phyloP scores from a whole-genome alignment of 2,113 vertebrate genomes.

The Phyllostomus hastatus region DNA sequence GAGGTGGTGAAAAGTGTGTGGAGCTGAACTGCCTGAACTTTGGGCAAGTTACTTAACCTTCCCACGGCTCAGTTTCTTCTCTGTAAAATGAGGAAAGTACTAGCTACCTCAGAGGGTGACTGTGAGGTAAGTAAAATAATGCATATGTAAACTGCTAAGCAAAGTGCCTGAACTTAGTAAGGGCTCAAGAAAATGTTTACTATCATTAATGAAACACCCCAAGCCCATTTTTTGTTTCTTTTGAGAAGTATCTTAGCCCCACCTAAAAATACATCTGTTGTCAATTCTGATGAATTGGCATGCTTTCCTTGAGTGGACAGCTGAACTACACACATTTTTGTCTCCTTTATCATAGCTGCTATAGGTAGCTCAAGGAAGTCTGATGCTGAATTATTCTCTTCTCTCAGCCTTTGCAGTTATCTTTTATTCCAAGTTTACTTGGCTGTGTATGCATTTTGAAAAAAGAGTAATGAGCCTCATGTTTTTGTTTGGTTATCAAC shows the following conservation, averaged over 20 bases:
- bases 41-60: not conserved
- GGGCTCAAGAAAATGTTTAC: not conserved
- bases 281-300: not conserved
- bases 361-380: not conserved
- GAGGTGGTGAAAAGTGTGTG: not conserved
- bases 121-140: not conserved
- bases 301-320: not conserved
- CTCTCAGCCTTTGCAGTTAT: not conserved
- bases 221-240: not conserved
- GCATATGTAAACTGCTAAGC: not conserved
- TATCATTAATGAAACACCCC: not conserved
- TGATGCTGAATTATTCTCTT: not conserved
- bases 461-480: not conserved
- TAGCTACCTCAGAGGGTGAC: not conserved
- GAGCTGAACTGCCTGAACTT: not conserved
- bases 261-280: not conserved
- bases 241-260: not conserved
- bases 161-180: not conserved
- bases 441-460: not conserved
- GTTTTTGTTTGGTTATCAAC: constrained; percentile 8
- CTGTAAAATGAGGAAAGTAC: not conserved
- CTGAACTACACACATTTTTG: not conserved
- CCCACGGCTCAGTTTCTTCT: not conserved
- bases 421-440: not conserved
- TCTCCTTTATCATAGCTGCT: not conserved